These are phyloP conservation scores for Ophioninae sp. DNA, from an alignment of 2,888 invertebrate genomes.

Conservation along the genomic window DNA sequence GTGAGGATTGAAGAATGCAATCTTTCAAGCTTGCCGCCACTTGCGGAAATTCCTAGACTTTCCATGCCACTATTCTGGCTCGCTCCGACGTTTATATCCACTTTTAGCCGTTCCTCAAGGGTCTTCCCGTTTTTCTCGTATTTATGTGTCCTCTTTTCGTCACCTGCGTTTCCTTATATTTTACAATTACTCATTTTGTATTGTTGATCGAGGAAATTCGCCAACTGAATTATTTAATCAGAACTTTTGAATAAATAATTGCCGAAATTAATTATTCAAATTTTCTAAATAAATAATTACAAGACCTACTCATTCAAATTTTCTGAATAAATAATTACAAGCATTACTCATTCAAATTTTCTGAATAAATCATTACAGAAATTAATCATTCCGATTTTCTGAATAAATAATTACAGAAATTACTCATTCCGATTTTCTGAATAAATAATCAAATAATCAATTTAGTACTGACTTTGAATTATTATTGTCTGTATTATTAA, in stretches of 20 bases:
- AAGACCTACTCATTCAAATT: too few relatives aligned
- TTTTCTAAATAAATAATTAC: too few relatives aligned
- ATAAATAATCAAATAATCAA: too few relatives aligned
- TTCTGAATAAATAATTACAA: too few relatives aligned
- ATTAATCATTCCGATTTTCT: too few relatives aligned
- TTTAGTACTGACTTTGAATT: too few relatives aligned
- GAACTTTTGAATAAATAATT: background rate
- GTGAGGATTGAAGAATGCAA: slow-evolving; percentile 47
- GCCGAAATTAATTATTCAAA: too few relatives aligned
- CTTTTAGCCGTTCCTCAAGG: background rate
- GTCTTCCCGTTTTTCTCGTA: background rate
- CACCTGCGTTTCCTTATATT: background rate
- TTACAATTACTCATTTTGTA: background rate
- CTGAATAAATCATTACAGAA: background rate
- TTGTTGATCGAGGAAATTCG: background rate
- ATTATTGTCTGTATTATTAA: too few relatives aligned
- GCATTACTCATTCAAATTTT: background rate
- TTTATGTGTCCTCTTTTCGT: background rate
- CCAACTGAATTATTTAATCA: background rate
- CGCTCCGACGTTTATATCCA: background rate
- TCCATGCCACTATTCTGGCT: background rate
- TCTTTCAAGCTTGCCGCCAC: slow-evolving; percentile 32
- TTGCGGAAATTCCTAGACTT: slow-evolving; percentile 18
- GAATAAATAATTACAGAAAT: too few relatives aligned
- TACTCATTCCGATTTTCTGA: too few relatives aligned